Evolutionary conservation across 2,888 invertebrate genomes (phyloP).

Genomic region (Dusona sp.): DNA sequence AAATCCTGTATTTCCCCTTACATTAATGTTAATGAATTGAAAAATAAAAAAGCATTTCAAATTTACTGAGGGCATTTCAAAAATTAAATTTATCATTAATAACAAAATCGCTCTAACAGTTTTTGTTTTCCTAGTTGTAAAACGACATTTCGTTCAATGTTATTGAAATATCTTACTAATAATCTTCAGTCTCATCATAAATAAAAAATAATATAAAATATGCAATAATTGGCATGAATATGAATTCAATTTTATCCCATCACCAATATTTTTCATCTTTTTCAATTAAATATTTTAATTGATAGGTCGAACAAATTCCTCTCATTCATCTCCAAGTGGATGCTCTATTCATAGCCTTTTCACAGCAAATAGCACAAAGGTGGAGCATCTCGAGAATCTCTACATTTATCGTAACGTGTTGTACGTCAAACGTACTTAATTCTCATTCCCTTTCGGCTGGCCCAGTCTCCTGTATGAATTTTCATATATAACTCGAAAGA

Average conservation of each 20-base stretch:
- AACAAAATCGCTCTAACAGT: not conserved
- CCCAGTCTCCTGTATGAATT: not conserved
- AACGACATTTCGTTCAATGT: not conserved
- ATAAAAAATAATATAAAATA: not conserved
- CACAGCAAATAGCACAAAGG: not conserved
- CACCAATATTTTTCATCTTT: not conserved
- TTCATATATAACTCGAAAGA: constrained; percentile 18
- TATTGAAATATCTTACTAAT: not conserved
- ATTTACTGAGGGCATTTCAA: not conserved
- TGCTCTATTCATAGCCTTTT: not conserved
- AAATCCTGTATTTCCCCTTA: not conserved
- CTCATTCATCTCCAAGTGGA: not conserved
- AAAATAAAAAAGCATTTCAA: not conserved
- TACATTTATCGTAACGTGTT: not conserved
- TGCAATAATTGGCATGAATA: not conserved
- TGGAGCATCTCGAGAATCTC: not conserved
- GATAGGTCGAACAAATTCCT: not conserved
- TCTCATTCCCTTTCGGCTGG: not conserved
- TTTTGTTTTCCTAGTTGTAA: not conserved
- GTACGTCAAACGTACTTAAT: not conserved
- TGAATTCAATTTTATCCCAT: not conserved
- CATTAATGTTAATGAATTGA: not conserved
- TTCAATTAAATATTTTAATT: not conserved
- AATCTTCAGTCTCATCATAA: not conserved
- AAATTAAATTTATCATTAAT: not conserved